Base-by-base conservation (phyloP, 1,140 invertebrate species). In the Drosophila lacteicornis region DNA sequence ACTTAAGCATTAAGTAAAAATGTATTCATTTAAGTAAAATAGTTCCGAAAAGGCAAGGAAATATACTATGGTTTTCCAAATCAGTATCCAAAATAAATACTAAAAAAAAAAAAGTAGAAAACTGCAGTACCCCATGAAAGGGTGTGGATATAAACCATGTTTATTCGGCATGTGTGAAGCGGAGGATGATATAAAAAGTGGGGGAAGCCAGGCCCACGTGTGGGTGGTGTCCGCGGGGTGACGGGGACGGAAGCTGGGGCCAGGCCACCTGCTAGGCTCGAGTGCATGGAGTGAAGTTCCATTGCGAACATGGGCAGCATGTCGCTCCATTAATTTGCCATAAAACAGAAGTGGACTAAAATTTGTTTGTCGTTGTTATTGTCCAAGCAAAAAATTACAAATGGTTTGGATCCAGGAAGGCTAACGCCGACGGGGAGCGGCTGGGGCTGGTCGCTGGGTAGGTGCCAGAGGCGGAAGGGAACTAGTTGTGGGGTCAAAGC, bases 331-430 rank as follows among this genome's bases (percentile, higher is more conserved):
- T 91, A 91, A 91, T 91, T 91, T 91, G 86, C 86, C 86, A 91
- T 91, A 91, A 88, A 91, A 91, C 86, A 91, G 87, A 91, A 91
- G 86, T 91, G 86, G 80, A 83, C 83, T 91, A 85, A 91, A 90
- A 90, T 91, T 90, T 90, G 86, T 85, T 91, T 90, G 82, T 79
- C 74, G 75, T 66, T 75, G 70, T 58, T 83, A 55, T 73, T 77
- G 57, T 51, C 51, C 45, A 8, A 61, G 68, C 59, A 86, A 86
- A 91, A 90, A 86, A 90, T 90, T 90, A 90, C 85, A 85, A 91
- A 82, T 85, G 79, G 67, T 63, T 53, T 45, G 49, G 83, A 45
- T 71, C 74, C 58, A 76, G 62, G 43, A 61, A n/a, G 36, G 36
- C 25, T 11, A 74, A 19, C 15, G 13, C 33, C 51, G 13, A 15